Evolutionary conservation across 2,113 vertebrate genomes (phyloP).

Genomic region (Prunella fulvescens): DNA sequence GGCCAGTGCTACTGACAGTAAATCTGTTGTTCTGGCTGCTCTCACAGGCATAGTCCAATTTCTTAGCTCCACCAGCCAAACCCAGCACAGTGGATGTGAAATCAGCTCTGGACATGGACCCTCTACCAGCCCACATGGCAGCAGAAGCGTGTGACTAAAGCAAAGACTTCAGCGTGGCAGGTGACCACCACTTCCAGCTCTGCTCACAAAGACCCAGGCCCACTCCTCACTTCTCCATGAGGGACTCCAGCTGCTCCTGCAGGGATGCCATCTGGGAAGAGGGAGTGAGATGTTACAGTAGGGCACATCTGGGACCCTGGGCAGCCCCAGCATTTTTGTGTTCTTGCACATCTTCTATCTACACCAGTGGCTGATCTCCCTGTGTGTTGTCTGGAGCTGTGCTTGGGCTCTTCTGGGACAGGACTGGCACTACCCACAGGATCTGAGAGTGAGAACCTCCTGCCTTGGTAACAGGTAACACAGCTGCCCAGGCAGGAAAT

Average conservation of each 20-base stretch:
- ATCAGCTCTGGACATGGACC: neutral
- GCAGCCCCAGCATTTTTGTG: neutral
- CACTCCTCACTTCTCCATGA: constrained; percentile 86
- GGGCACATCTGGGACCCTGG: neutral
- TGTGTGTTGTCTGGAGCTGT: fast-evolving
- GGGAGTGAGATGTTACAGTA: neutral
- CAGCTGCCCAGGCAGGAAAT: neutral
- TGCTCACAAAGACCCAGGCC: neutral
- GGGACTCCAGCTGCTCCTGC: constrained; percentile 92
- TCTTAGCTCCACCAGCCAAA: neutral
- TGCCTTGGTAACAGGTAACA: neutral
- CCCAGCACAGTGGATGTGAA: neutral
- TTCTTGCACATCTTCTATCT: neutral
- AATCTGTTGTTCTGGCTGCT: neutral
- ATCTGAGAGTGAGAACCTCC: neutral
- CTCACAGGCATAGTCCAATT: neutral
- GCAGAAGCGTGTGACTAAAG: neutral
- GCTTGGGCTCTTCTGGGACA: neutral
- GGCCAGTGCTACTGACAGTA: neutral
- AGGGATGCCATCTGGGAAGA: constrained; percentile 86
- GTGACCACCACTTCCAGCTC: neutral
- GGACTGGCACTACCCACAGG: neutral
- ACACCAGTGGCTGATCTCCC: neutral
- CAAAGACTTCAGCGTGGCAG: neutral
- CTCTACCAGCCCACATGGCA: neutral